Conservation (phyloP, 2,888 invertebrate species). For the Bruchidius siliquastri region DNA sequence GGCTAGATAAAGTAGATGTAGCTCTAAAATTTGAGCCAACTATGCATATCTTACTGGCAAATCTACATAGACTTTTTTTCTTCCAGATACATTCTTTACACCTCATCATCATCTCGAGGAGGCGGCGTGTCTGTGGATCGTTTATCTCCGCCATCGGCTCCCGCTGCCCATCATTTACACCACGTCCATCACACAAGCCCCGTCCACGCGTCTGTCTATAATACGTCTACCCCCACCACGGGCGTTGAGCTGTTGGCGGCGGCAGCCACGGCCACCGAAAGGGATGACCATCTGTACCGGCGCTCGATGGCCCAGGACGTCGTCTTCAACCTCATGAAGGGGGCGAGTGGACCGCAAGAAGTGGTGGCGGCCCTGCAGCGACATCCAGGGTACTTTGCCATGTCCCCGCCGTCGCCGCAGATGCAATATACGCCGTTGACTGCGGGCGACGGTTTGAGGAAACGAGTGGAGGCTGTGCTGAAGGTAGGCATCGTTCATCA, state of each 20-base stretch:
- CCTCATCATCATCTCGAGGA: neutral
- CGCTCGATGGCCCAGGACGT: slow-evolving; percentile 27
- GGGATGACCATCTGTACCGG: slow-evolving; percentile 31
- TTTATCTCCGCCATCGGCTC: slow-evolving; percentile 28
- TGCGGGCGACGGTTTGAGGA: slow-evolving; percentile 54
- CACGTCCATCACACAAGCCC: slow-evolving; percentile 37
- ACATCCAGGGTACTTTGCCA: slow-evolving; percentile 38
- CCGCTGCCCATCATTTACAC: neutral
- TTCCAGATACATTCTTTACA: neutral
- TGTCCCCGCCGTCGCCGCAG: slow-evolving; percentile 21
- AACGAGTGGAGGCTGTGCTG: slow-evolving; percentile 60
- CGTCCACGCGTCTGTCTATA: slow-evolving; percentile 29
- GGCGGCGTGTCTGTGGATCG: neutral
- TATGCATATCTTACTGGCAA: too few species aligned
- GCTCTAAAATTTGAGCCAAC: slow-evolving; percentile 28
- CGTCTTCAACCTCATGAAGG: slow-evolving; percentile 40
- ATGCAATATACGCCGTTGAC: slow-evolving; percentile 41
- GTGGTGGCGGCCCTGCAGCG: slow-evolving; percentile 33
- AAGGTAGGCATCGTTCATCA: slow-evolving; percentile 51
- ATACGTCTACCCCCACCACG: slow-evolving; percentile 27
- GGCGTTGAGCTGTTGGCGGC: slow-evolving; percentile 46
- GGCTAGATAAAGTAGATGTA: too few species aligned
- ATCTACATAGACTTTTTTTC: too few species aligned
- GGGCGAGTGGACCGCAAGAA: slow-evolving; percentile 26
- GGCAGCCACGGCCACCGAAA: slow-evolving; percentile 48